phyloP scores from a whole-genome alignment of 2,113 vertebrate genomes.

The Megaleporinus macrocephalus region DNA sequence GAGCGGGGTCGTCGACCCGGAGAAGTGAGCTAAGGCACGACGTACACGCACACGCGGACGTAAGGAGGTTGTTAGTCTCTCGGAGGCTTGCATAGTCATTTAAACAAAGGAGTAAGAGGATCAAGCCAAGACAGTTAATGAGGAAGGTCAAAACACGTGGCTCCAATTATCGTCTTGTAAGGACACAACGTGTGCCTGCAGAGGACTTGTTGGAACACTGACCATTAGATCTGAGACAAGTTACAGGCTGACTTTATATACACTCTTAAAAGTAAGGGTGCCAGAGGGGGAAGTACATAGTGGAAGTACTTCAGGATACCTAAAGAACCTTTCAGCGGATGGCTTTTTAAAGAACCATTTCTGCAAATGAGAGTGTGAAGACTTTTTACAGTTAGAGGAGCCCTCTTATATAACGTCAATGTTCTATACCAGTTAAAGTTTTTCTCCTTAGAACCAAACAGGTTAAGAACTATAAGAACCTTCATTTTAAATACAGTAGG shows the following conservation, averaged over 20 bases:
- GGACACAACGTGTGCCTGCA: conserved; percentile 25
- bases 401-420: no score
- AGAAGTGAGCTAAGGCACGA: conserved; percentile 16
- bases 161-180: conserved; percentile 44
- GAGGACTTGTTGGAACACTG: not conserved
- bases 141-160: conserved; percentile 29
- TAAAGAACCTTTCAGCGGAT: not conserved
- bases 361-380: not conserved
- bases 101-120: conserved; percentile 37
- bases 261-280: not conserved
- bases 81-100: conserved; percentile 24
- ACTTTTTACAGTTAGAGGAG: no score
- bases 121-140: conserved; percentile 38
- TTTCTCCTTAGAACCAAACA: no score
- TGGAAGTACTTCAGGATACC: not conserved
- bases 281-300: not conserved
- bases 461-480: no score
- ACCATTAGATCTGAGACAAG: not conserved
- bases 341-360: not conserved
- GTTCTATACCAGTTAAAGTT: no score
- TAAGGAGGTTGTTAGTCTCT: conserved; percentile 10
- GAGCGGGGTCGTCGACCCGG: conserved; percentile 19
- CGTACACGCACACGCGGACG: conserved; percentile 25
- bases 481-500: no score
- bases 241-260: not conserved